Base-by-base conservation (phyloP, 2,888 invertebrate species). In the Litoditis marina region DNA sequence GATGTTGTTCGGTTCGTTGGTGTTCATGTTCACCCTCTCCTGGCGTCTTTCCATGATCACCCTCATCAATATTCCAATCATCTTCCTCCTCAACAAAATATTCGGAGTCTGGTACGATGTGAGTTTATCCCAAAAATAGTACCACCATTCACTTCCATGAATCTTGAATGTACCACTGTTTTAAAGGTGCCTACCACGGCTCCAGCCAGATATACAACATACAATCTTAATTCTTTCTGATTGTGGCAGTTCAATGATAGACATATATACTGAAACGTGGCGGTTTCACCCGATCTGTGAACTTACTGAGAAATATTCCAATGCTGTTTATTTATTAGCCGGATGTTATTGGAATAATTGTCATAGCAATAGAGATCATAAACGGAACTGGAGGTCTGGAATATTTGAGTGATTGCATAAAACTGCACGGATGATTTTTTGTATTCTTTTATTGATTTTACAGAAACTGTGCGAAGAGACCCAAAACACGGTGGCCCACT, bases 21-120 rank as follows among this genome's bases (percentile, higher is more conserved):
- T 84, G 57, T 85, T 85, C 76, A 85, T 85, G 84, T 80, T 85
- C 62, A 80, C 81, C 32, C 73, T 85, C 53, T 84, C 84, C 13
- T 85, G 85, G 85, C 76, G 83, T 60, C 71, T 85, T 30, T 81
- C 81, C 36, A 71, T 85, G 68, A 78, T 85, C 36, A 84, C 84
- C 11, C 71, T 85, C 19, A 84, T 84, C 61, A 84, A 84, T 22
- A 77, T 85, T 31, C 85, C 85, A 3, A 78, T 84, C 46, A 79
- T 84, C 47, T 78, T 83, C 63, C 72, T 80, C 31, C 79, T 84
- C 27, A 83, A 83, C 44, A 83, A 84, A 53, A 72, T 84, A 25
- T 85, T 84, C 73, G 85, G 85, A 22, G 79, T 79, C 32, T 84
- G 83, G 72, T 85, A 84, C 57, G 82, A 85, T 77, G 84, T 84